Evolutionary conservation across 92 coral and sea anemone genomes (phyloP).

Genomic region (Porites rus): DNA sequence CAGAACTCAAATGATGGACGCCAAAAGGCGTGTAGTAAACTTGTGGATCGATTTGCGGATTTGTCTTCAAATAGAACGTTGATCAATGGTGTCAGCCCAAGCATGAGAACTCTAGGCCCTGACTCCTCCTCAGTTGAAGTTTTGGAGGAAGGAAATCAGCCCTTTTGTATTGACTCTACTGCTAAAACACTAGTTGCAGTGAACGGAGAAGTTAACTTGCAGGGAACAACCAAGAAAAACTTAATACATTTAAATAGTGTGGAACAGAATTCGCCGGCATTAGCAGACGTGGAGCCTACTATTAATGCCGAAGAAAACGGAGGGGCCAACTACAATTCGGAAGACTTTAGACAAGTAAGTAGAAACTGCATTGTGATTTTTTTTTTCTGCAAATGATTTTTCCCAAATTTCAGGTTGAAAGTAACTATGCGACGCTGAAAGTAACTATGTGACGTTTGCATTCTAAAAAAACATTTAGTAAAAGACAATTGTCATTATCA

Average conservation of each 20-base stretch:
- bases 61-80: conserved; percentile 4
- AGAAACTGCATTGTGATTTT: background rate
- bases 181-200: background rate
- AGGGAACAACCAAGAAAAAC: background rate
- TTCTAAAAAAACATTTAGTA: too few relatives aligned
- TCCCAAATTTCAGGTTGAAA: too few relatives aligned
- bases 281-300: conserved; percentile 5
- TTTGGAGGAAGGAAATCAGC: conserved; percentile 40
- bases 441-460: too few relatives aligned
- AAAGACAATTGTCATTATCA: too few relatives aligned
- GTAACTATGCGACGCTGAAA: too few relatives aligned
- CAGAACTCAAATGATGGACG: conserved; percentile 6
- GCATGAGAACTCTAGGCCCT: conserved; percentile 6
- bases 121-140: conserved; percentile 34
- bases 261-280: conserved; percentile 22
- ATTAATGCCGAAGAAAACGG: background rate
- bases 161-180: background rate
- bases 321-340: conserved; percentile 56
- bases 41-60: conserved; percentile 46
- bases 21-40: conserved; percentile 28
- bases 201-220: conserved; percentile 19
- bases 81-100: conserved; percentile 42
- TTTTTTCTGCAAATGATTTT: too few relatives aligned
- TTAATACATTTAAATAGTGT: background rate
- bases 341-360: conserved; percentile 69